Conservation (phyloP, 2,113 vertebrate genomes). For the Pyrgilauda ruficollis region DNA sequence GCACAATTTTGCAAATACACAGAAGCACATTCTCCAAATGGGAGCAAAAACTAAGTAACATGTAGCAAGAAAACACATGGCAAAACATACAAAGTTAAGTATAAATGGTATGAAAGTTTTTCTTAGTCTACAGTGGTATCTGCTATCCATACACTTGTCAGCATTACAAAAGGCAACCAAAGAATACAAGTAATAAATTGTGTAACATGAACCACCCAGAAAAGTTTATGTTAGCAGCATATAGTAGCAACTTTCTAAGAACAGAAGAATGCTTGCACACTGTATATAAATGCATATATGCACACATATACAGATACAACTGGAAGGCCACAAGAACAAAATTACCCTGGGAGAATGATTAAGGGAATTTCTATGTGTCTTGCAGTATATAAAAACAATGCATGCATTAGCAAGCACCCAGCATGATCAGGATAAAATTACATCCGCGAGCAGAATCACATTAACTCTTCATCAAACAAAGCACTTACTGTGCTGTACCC, state of each 20-base stretch:
- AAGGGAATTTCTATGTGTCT: background rate
- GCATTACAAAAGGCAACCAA: constrained; percentile 26
- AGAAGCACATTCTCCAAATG: constrained; percentile 60
- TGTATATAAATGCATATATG: constrained; percentile 14
- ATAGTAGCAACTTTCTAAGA: constrained; percentile 46
- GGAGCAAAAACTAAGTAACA: constrained; percentile 41
- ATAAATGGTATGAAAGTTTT: constrained; percentile 54
- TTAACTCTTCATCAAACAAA: background rate
- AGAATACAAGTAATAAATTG: constrained; percentile 34
- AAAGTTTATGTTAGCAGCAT: constrained; percentile 55
- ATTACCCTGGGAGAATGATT: background rate
- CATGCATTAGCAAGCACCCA: constrained; percentile 4
- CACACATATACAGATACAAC: constrained; percentile 19
- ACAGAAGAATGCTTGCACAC: background rate
- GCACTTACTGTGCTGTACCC: background rate
- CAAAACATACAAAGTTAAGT: constrained; percentile 55
- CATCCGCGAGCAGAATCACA: background rate
- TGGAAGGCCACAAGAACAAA: constrained; percentile 15
- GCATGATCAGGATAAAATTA: background rate
- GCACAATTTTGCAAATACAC: constrained; percentile 63
- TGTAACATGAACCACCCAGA: constrained; percentile 33
- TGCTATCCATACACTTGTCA: constrained; percentile 56
- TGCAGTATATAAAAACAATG: background rate
- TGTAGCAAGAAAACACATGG: constrained; percentile 56
- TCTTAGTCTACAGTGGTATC: constrained; percentile 23